These are phyloP conservation scores for Euwallacea fornicatus DNA, from an alignment of 1,140 invertebrate species.

Conservation along the genomic window DNA sequence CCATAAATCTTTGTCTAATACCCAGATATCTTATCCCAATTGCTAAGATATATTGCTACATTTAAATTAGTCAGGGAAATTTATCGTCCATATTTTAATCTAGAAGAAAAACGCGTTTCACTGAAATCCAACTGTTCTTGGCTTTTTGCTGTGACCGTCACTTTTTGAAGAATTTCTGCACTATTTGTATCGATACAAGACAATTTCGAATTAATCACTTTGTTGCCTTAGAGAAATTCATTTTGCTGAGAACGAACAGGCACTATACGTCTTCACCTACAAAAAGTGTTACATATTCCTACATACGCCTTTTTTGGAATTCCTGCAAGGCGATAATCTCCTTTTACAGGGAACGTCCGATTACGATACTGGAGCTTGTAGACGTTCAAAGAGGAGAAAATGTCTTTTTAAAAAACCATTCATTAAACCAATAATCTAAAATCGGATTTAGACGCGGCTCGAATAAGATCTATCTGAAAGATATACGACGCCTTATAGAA, in stretches of 20 bases:
- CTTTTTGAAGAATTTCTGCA: no score
- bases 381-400: neutral
- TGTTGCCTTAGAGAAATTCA: neutral
- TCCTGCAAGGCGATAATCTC: conserved; percentile 16
- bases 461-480: conserved; percentile 30
- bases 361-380: conserved; percentile 12
- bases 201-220: neutral
- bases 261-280: neutral
- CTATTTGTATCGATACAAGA: no score
- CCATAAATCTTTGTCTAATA: no score
- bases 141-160: no score
- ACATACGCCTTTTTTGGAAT: conserved; percentile 25
- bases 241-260: neutral
- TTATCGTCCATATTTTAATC: no score
- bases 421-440: conserved; percentile 38
- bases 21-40: no score
- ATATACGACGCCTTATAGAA: conserved; percentile 30
- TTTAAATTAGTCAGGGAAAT: no score
- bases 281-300: conserved; percentile 25
- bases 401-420: conserved; percentile 19
- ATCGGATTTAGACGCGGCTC: conserved; percentile 29
- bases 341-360: conserved; percentile 19
- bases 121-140: no score
- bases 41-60: no score
- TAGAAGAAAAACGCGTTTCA: no score